Conservation (phyloP, 2,113 vertebrate genomes). For the Coregonus clupeaformis region DNA sequence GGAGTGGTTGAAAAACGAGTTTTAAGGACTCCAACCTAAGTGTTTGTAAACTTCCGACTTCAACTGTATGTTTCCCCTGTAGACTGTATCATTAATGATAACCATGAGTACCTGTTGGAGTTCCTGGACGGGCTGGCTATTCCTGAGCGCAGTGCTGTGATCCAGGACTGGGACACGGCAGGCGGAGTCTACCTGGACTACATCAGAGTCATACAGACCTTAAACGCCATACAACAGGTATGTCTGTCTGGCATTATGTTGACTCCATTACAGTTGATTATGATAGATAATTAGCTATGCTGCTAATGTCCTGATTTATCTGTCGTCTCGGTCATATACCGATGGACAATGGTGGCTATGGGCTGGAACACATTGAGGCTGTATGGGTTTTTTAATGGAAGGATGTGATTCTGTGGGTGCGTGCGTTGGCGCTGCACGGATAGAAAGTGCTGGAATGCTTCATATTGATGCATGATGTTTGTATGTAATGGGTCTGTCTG, state of each 20-base stretch:
- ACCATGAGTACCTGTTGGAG: constrained; percentile 88
- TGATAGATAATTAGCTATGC: background rate
- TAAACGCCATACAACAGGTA: constrained; percentile 86
- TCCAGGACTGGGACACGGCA: constrained; percentile 92
- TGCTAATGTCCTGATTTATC: background rate
- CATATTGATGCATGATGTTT: too few relatives aligned
- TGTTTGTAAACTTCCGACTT: too few relatives aligned
- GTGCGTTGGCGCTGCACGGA: background rate
- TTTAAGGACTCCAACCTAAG: too few relatives aligned
- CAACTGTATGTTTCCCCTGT: background rate
- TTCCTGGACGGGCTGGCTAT: constrained; percentile 87
- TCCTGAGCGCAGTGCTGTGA: constrained; percentile 80
- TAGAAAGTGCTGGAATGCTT: background rate
- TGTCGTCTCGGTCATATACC: background rate
- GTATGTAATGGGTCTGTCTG: too few relatives aligned
- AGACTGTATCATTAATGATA: constrained; percentile 97
- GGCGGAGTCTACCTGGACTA: constrained; percentile 95
- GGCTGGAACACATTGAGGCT: background rate
- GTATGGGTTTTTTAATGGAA: background rate
- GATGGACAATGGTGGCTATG: background rate
- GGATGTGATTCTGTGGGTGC: background rate
- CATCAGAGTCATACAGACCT: constrained; percentile 83
- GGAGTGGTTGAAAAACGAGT: too few relatives aligned
- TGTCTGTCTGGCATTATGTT: background rate
- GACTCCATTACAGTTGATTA: background rate